These are phyloP conservation scores for Myotis brandtii DNA, from an alignment of 2,113 vertebrate species.

Conservation along the genomic window DNA sequence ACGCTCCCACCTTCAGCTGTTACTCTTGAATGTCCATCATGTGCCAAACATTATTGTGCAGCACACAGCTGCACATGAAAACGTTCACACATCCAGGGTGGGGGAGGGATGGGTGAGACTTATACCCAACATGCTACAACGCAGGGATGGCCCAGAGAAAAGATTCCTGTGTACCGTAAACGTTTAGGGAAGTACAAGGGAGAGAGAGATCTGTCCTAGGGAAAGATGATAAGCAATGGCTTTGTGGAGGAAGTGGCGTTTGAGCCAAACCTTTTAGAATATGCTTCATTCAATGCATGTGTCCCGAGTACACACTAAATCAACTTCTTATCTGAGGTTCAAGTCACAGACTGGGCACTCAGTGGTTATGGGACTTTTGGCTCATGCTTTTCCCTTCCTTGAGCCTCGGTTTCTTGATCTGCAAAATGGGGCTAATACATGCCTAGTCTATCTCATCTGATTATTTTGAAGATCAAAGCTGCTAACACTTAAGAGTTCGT, in stretches of 20 bases:
- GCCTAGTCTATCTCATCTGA: not conserved
- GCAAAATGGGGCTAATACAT: not conserved
- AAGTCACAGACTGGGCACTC: not conserved
- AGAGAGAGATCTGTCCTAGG: not conserved
- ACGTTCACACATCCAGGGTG: no score
- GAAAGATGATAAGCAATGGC: not conserved
- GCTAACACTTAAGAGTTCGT: not conserved
- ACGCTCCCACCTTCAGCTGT: not conserved
- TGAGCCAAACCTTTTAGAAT: not conserved
- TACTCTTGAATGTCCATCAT: not conserved
- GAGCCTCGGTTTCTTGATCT: slow-evolving; percentile 9
- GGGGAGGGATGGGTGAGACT: not conserved
- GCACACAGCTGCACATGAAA: not conserved
- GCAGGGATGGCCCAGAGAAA: not conserved
- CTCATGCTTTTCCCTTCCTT: not conserved
- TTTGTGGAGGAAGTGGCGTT: not conserved
- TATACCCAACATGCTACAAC: not conserved
- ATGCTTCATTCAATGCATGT: not conserved
- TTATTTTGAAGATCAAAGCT: not conserved
- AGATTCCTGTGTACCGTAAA: not conserved
- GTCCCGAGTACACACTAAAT: not conserved
- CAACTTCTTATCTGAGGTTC: not conserved
- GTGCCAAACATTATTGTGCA: not conserved
- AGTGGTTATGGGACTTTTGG: not conserved
- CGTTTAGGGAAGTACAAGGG: not conserved